These are phyloP conservation scores for Pungitius pungitius DNA, from an alignment of 2,113 vertebrate genomes.

Conservation along the genomic window DNA sequence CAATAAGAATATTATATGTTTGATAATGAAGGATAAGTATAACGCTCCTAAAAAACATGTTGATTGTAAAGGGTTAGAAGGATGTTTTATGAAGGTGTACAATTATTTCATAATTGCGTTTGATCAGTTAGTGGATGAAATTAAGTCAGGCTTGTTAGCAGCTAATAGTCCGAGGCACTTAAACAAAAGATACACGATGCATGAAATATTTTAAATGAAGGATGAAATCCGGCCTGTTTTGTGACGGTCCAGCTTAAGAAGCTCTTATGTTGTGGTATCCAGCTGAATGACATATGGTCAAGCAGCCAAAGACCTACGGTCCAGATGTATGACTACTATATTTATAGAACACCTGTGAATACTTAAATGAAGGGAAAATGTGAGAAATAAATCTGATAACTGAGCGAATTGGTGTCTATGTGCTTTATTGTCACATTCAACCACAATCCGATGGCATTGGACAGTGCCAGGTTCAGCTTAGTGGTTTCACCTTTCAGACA, in stretches of 20 bases:
- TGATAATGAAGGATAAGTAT: constrained; percentile 53
- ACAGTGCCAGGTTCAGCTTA: not conserved
- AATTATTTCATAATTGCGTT: constrained; percentile 22
- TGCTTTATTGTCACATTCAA: not conserved
- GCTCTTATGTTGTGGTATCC: not conserved
- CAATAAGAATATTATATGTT: constrained; percentile 40
- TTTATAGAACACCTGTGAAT: constrained; percentile 48
- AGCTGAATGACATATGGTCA: constrained; percentile 9
- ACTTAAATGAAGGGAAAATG: constrained; percentile 53
- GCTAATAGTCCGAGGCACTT: constrained; percentile 20
- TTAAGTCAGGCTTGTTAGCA: constrained; percentile 26
- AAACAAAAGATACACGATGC: too few relatives aligned
- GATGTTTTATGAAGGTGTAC: constrained; percentile 60
- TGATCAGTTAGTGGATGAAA: constrained; percentile 35
- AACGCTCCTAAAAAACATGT: constrained; percentile 19
- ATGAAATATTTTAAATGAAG: constrained; percentile 53
- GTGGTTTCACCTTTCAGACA: not conserved
- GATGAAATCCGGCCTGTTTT: constrained; percentile 32
- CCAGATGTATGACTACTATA: constrained; percentile 10
- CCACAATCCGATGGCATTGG: not conserved
- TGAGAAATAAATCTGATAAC: constrained; percentile 62
- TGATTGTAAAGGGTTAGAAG: constrained; percentile 57
- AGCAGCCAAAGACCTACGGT: constrained; percentile 2
- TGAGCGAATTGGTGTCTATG: constrained; percentile 12
- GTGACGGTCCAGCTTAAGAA: not conserved